phyloP scores from a whole-genome alignment of 2,797 vertebrate species.

The Rhinoraja longicauda region DNA sequence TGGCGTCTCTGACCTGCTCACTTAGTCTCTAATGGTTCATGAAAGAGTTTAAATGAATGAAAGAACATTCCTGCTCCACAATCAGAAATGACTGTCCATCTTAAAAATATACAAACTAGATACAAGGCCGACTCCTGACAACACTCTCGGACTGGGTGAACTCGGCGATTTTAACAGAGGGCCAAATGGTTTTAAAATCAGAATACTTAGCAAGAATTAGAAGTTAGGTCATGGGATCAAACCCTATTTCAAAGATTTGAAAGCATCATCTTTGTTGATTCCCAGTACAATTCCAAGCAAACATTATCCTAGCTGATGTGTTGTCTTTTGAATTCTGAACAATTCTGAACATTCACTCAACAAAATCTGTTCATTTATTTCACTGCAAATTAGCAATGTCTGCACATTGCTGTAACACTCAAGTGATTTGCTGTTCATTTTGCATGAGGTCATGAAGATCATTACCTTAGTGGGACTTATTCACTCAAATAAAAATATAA shows the following conservation, averaged over 20 bases:
- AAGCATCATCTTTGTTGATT: not conserved
- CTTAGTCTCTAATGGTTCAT: not conserved
- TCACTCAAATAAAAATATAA: not conserved
- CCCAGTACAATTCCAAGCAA: not conserved
- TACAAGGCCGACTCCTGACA: not conserved
- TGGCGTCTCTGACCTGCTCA: not conserved
- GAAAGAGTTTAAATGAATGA: not conserved
- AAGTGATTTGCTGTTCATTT: not conserved
- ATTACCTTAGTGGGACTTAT: not conserved
- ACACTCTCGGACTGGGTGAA: not conserved
- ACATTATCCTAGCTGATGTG: not conserved
- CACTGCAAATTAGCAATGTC: too few species aligned
- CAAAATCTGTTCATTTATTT: not conserved
- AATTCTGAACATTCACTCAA: not conserved
- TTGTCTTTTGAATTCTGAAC: not conserved
- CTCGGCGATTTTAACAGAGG: not conserved
- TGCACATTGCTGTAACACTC: too few species aligned
- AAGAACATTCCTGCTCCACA: not conserved
- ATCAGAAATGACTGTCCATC: not conserved
- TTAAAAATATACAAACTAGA: not conserved
- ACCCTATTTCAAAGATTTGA: not conserved
- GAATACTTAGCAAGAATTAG: not conserved
- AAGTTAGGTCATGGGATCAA: not conserved
- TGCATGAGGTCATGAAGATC: not conserved
- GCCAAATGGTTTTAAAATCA: not conserved